These are phyloP conservation scores for Escarpia spicata DNA, from an alignment of 2,888 invertebrate genomes.

Conservation along the genomic window DNA sequence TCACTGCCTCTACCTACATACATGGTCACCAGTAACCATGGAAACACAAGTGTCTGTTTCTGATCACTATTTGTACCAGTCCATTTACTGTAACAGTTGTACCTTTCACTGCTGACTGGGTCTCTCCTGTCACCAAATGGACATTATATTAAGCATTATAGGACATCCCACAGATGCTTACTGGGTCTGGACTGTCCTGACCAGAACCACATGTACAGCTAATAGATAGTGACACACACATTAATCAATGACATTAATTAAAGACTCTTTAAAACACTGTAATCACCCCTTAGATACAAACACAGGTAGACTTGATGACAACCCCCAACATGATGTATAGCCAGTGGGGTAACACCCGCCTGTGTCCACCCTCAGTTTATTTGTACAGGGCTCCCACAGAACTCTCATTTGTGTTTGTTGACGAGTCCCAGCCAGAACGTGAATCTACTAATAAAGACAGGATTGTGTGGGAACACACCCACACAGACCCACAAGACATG, in stretches of 20 bases:
- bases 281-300: background rate
- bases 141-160: background rate
- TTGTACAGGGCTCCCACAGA: background rate
- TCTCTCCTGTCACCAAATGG: background rate
- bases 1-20: background rate
- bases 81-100: background rate
- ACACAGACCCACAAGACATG: background rate
- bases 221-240: background rate
- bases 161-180: background rate
- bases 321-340: background rate
- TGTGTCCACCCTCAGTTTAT: background rate
- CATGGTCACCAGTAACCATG: background rate
- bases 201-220: background rate
- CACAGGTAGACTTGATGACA: background rate
- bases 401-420: background rate
- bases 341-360: background rate
- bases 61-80: background rate
- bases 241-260: constrained; percentile 16
- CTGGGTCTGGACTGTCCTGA: background rate
- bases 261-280: background rate
- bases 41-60: background rate
- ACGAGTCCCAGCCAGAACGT: background rate
- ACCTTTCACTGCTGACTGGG: background rate
- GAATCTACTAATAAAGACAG: background rate
- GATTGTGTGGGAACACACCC: background rate